Percentiles rank a stretch among this genome's conserved stretches.
Conservation (phyloP, 2,797 vertebrate species). For the Anguilla marmorata region DNA sequence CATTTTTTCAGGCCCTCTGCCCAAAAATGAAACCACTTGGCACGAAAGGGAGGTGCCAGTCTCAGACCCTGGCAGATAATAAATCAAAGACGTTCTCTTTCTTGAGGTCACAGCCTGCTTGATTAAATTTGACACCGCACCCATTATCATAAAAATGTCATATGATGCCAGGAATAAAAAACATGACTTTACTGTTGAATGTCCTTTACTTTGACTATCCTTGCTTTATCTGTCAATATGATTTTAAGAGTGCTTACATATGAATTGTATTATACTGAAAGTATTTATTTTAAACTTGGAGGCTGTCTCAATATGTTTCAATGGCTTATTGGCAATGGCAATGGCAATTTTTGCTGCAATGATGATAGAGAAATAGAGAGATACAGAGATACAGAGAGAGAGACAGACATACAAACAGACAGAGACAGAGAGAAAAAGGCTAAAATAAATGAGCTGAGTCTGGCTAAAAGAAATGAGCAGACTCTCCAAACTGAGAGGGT, state of each 20-base stretch:
- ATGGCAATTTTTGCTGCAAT: neutral
- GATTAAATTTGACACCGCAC: neutral
- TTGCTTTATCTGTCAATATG: neutral
- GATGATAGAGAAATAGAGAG: neutral
- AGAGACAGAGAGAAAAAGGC: neutral
- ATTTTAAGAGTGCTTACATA: neutral
- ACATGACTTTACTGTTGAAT: neutral
- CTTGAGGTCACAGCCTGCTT: neutral
- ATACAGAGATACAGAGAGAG: neutral
- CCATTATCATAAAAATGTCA: neutral
- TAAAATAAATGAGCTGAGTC: no score
- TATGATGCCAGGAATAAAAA: conserved; percentile 3
- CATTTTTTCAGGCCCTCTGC: neutral
- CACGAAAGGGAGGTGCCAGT: neutral
- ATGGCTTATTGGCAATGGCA: neutral
- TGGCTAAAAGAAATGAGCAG: neutral
- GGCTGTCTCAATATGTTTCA: neutral
- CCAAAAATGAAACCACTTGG: neutral
- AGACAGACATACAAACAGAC: neutral
- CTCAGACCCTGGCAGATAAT: neutral
- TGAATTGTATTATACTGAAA: neutral
- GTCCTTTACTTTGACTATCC: neutral
- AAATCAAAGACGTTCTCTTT: conserved; percentile 3
- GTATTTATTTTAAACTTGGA: neutral
- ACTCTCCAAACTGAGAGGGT: neutral